These are phyloP conservation scores for Buathra laborator DNA, from an alignment of 2,888 invertebrate genomes.

Conservation along the genomic window DNA sequence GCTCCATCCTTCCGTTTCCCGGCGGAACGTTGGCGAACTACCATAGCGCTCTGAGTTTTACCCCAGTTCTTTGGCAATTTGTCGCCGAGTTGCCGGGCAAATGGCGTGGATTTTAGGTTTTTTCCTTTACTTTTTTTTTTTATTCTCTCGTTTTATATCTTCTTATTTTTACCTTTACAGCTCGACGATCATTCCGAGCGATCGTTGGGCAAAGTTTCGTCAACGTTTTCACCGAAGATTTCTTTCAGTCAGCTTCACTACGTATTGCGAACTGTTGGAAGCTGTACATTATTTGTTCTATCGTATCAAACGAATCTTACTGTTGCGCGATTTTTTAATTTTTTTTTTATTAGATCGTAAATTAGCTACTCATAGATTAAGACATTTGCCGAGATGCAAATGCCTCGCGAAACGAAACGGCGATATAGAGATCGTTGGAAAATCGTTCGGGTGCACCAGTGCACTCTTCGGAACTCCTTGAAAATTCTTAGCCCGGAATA, in stretches of 20 bases:
- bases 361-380: too few relatives aligned
- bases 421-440: not conserved
- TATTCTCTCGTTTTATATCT: not conserved
- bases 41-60: not conserved
- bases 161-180: conserved; percentile 7
- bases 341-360: too few relatives aligned
- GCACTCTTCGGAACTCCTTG: not conserved
- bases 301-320: too few relatives aligned
- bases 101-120: not conserved
- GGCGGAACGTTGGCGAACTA: not conserved
- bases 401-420: not conserved
- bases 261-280: too few relatives aligned
- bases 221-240: not conserved
- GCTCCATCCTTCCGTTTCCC: conserved; percentile 19
- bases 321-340: too few relatives aligned
- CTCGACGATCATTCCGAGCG: not conserved
- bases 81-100: conserved; percentile 30
- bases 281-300: too few relatives aligned
- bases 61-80: conserved; percentile 40
- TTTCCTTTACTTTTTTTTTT: not conserved
- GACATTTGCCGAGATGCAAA: not conserved
- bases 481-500: not conserved
- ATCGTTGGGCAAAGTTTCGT: conserved; percentile 8
- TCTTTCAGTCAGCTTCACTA: too few relatives aligned
- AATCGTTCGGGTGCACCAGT: not conserved